Conservation (phyloP, 2,888 invertebrate species). For the Hypselothyrea guttata region DNA sequence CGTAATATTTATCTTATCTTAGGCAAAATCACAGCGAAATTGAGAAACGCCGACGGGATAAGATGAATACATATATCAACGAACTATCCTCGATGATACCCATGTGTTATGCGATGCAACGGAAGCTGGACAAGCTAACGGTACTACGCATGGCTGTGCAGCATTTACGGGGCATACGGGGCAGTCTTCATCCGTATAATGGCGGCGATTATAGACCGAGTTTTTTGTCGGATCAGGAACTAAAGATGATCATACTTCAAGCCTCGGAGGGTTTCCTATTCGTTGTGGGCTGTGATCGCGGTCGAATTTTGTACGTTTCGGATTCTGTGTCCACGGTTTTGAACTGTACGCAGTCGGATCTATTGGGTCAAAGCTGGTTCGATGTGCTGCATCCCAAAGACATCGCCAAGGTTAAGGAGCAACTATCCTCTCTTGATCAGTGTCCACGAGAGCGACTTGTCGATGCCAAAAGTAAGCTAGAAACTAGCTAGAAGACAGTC, state of each 20-base stretch:
- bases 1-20: neutral
- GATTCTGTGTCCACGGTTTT: constrained; percentile 92
- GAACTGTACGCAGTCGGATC: constrained; percentile 92
- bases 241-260: constrained; percentile 92
- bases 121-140: constrained; percentile 96
- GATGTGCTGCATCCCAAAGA: constrained; percentile 97
- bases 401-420: constrained; percentile 96
- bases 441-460: constrained; percentile 94
- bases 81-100: constrained; percentile 95
- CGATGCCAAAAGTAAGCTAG: constrained; percentile 95
- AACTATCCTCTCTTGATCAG: constrained; percentile 94
- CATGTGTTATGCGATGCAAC: constrained; percentile 95
- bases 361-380: constrained; percentile 95
- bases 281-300: constrained; percentile 96
- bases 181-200: constrained; percentile 89
- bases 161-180: constrained; percentile 90
- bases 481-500: neutral
- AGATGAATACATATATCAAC: constrained; percentile 97
- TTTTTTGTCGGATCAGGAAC: constrained; percentile 92
- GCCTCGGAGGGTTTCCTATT: constrained; percentile 95
- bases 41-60: constrained; percentile 95
- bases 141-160: constrained; percentile 96
- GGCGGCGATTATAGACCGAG: constrained; percentile 90
- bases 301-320: constrained; percentile 94
- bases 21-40: constrained; percentile 98